phyloP scores from a whole-genome alignment of 2,888 invertebrate genomes.

The Cylloceria caligata region DNA sequence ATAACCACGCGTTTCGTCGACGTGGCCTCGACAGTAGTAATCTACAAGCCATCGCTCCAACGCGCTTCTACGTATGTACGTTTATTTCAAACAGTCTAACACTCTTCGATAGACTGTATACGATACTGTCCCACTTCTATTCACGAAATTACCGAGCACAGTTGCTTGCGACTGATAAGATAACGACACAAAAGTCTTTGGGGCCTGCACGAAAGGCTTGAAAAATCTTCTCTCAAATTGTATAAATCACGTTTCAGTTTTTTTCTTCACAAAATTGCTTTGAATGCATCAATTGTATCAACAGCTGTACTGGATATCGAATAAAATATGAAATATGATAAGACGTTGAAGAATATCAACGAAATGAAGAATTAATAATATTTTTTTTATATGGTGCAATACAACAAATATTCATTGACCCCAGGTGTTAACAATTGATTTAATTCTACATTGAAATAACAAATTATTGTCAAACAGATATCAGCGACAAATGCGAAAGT shows the following conservation, averaged over 20 bases:
- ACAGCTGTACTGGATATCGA: too few relatives aligned
- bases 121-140: background rate
- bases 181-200: background rate
- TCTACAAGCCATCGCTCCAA: background rate
- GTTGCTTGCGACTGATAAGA: background rate
- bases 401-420: too few relatives aligned
- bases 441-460: too few relatives aligned
- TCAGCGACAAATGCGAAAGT: too few relatives aligned
- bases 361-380: too few relatives aligned
- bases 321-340: too few relatives aligned
- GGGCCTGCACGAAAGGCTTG: background rate
- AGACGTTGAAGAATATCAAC: too few relatives aligned
- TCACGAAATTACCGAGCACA: background rate
- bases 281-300: too few relatives aligned
- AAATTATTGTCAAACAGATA: too few relatives aligned
- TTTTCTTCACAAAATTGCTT: background rate
- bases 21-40: background rate
- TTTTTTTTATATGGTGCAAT: too few relatives aligned
- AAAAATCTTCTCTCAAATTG: background rate
- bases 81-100: background rate
- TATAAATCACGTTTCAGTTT: background rate
- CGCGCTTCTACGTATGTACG: background rate
- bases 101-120: too few relatives aligned
- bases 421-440: too few relatives aligned
- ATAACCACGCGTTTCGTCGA: slow-evolving; percentile 19